Conservation (phyloP, 2,888 invertebrate species). For the Tanypteryx hageni region DNA sequence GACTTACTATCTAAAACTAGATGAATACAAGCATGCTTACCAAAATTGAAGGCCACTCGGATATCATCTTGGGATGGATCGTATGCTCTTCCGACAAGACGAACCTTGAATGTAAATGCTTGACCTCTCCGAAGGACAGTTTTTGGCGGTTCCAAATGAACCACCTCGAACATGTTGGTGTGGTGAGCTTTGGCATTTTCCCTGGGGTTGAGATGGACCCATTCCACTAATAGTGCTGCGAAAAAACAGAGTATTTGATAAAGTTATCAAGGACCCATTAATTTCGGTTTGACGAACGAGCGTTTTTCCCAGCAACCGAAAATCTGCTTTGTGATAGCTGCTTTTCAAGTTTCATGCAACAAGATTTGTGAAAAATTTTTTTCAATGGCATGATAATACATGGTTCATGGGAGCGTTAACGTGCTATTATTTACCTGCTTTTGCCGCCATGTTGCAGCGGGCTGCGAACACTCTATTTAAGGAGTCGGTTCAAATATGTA, state of each 20-base stretch:
- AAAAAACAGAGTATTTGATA: conserved; percentile 66
- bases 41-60: conserved; percentile 82
- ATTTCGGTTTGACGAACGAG: no score
- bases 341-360: no score
- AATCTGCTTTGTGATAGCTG: no score
- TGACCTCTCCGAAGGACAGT: conserved; percentile 85
- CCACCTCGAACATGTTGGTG: conserved; percentile 83
- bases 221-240: conserved; percentile 77
- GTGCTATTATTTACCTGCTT: no score
- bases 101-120: conserved; percentile 82
- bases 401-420: no score
- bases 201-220: conserved; percentile 81
- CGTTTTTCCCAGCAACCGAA: no score
- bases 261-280: no score
- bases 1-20: background rate
- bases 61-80: conserved; percentile 81
- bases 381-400: no score
- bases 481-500: no score
- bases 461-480: no score
- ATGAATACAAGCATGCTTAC: conserved; percentile 74
- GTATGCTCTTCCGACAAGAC: conserved; percentile 80
- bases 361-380: no score
- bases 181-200: conserved; percentile 84
- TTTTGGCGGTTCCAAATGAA: conserved; percentile 81
- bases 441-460: no score